Percentiles rank a stretch among this genome's conserved stretches.
Evolutionary conservation across 2,113 vertebrate species (phyloP).

Genomic region (Empidonax traillii): DNA sequence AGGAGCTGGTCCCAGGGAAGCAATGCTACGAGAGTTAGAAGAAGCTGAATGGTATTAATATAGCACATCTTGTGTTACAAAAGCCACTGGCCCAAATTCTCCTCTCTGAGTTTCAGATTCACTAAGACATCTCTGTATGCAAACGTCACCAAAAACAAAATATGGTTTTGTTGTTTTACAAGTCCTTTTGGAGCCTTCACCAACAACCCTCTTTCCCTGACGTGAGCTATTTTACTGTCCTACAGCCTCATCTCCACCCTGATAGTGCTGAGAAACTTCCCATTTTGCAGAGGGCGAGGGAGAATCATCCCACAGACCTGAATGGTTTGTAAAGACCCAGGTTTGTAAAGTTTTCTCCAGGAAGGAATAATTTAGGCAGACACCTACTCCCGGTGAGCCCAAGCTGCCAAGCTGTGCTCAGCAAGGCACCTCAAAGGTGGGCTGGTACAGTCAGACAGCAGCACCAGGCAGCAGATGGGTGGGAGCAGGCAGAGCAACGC

Average conservation of each 20-base stretch:
- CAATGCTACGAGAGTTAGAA: neutral
- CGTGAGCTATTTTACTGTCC: neutral
- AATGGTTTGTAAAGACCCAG: neutral
- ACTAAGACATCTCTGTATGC: neutral
- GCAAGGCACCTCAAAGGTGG: neutral
- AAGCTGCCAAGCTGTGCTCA: neutral
- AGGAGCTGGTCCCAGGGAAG: neutral
- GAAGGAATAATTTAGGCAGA: neutral
- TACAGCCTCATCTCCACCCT: neutral
- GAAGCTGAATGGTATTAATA: neutral
- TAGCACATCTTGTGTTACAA: neutral
- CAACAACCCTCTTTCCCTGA: neutral
- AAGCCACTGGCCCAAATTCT: conserved; percentile 40
- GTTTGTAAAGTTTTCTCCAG: neutral
- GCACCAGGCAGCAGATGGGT: neutral
- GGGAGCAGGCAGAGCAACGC: neutral
- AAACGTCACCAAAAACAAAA: neutral
- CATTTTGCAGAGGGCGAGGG: neutral
- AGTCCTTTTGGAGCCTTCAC: neutral
- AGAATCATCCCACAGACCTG: neutral
- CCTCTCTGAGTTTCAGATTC: neutral
- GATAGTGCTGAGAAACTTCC: neutral
- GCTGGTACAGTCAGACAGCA: neutral
- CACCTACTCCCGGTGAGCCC: neutral
- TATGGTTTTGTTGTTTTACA: neutral